A percentile compares a stretch with the other conserved stretches of the same genome.
These are phyloP conservation scores for Agonopterix arenella DNA, from an alignment of 2,888 invertebrate species.

Conservation along the genomic window DNA sequence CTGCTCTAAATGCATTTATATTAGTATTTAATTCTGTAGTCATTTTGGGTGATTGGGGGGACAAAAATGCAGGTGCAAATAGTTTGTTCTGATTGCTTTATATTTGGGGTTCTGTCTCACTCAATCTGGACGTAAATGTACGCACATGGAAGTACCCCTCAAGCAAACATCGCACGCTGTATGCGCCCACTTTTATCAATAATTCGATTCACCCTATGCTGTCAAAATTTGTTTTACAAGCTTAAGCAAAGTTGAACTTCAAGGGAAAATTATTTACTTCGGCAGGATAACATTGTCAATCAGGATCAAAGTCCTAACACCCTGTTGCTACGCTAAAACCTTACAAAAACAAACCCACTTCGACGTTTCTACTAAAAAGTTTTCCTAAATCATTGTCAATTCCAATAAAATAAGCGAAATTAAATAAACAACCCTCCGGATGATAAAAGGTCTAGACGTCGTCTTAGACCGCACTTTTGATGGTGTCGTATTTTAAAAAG, in stretches of 20 bases:
- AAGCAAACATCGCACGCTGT: slow-evolving; percentile 25
- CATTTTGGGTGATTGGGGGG: too few relatives aligned
- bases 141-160: slow-evolving; percentile 18
- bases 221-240: slow-evolving; percentile 49
- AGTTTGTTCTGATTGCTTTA: not conserved
- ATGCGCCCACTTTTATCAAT: slow-evolving; percentile 34
- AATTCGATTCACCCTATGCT: slow-evolving; percentile 47
- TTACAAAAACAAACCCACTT: slow-evolving; percentile 32
- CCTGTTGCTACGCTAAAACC: slow-evolving; percentile 19
- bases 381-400: slow-evolving; percentile 69
- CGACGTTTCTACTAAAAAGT: slow-evolving; percentile 39
- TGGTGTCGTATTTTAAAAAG: slow-evolving; percentile 70
- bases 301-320: slow-evolving; percentile 50
- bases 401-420: slow-evolving; percentile 70
- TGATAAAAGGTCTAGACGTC: slow-evolving; percentile 71
- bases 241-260: slow-evolving; percentile 30
- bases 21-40: too few relatives aligned
- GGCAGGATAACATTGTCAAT: slow-evolving; percentile 63
- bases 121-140: not conserved
- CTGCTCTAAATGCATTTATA: not conserved
- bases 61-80: too few relatives aligned
- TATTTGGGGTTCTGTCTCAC: not conserved
- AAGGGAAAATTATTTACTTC: slow-evolving; percentile 49
- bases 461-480: slow-evolving; percentile 68
- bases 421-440: slow-evolving; percentile 65